Percentiles rank a stretch among this genome's conserved stretches.
These are phyloP conservation scores for Tupaia chinensis DNA, from an alignment of 2,113 vertebrate genomes.

Conservation along the genomic window DNA sequence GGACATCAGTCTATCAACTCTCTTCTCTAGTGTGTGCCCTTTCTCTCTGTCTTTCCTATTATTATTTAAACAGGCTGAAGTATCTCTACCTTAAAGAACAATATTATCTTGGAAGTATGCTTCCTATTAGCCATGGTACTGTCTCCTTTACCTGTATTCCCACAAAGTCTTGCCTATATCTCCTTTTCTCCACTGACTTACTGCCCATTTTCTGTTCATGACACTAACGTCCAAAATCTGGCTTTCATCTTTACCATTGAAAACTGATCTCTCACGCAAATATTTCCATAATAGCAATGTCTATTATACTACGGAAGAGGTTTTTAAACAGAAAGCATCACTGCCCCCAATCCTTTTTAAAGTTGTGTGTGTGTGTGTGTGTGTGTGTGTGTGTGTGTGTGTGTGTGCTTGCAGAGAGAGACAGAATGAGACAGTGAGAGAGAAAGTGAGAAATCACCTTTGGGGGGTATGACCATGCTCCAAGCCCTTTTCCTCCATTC, in stretches of 20 bases:
- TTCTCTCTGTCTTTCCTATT: not conserved
- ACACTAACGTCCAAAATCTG: constrained; percentile 7
- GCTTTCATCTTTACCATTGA: not conserved
- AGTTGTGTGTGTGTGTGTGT: too few relatives aligned
- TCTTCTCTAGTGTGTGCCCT: not conserved
- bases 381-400: too few relatives aligned
- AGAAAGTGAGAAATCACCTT: too few relatives aligned
- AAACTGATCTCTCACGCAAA: not conserved
- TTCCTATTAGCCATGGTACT: not conserved
- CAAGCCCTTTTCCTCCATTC: too few relatives aligned
- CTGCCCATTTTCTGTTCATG: not conserved
- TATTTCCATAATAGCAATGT: not conserved
- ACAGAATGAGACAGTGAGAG: too few relatives aligned
- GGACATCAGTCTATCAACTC: not conserved
- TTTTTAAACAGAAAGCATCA: not conserved
- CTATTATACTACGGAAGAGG: not conserved
- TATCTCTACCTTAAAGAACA: not conserved
- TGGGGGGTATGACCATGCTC: too few relatives aligned
- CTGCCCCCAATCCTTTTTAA: too few relatives aligned
- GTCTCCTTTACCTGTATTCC: not conserved
- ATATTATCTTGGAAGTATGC: not conserved
- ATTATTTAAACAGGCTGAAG: not conserved
- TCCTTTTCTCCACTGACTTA: not conserved
- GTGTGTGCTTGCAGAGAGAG: too few relatives aligned
- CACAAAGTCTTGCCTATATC: not conserved